Conservation (phyloP, 2,797 vertebrate species). For the Toxotes lorentzi region DNA sequence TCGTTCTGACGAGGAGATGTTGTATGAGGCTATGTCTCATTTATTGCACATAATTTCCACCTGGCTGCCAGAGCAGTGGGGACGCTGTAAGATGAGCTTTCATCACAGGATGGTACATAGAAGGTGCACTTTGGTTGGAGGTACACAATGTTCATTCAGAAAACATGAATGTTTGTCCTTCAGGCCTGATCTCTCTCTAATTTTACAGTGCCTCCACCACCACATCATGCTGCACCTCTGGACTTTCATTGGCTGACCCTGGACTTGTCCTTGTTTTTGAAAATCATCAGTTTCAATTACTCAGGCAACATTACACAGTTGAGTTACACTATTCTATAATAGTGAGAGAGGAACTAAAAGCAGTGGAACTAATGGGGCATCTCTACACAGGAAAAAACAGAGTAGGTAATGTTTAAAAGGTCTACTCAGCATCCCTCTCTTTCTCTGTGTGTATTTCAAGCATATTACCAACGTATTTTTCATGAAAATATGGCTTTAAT, state of each 20-base stretch:
- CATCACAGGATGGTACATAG: neutral
- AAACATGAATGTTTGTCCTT: neutral
- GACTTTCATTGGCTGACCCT: neutral
- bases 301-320: conserved; percentile 17
- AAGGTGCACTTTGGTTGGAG: neutral
- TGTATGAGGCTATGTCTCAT: conserved; percentile 19
- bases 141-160: conserved; percentile 3
- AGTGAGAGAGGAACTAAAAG: conserved; percentile 7
- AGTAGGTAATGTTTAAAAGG: neutral
- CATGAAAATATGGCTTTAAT: neutral
- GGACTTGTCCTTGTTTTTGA: conserved; percentile 25
- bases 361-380: conserved; percentile 25
- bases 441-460: neutral
- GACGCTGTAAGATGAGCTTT: conserved; percentile 2
- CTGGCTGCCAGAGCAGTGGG: conserved; percentile 12
- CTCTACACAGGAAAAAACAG: neutral
- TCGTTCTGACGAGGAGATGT: conserved; percentile 14
- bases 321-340: conserved; percentile 29
- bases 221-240: neutral
- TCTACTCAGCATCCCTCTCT: neutral
- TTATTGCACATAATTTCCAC: conserved; percentile 19
- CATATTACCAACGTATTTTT: neutral
- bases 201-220: neutral
- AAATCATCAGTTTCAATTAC: conserved; percentile 24
- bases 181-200: neutral